Evolutionary conservation across 2,888 invertebrate species (phyloP).

Genomic region (Mantis religiosa): DNA sequence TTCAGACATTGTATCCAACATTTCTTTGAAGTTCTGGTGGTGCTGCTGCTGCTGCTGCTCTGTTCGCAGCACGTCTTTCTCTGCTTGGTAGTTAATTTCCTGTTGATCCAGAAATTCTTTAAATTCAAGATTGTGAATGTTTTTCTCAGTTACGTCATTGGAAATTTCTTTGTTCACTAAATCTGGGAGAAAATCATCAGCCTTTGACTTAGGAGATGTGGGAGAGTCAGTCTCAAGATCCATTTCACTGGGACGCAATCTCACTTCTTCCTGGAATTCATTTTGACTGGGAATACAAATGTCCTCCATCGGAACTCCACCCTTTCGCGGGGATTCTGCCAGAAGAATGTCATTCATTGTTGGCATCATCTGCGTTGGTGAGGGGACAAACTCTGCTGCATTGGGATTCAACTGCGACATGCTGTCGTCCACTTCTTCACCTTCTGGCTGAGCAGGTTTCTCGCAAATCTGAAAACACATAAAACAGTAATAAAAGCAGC

Average conservation of each 20-base stretch:
- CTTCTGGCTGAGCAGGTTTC: neutral
- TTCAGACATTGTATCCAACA: constrained; percentile 45
- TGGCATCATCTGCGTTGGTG: constrained; percentile 50
- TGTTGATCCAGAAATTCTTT: neutral
- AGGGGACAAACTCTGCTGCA: constrained; percentile 80
- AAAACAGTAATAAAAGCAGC: neutral
- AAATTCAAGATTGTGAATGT: neutral
- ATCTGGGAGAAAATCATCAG: constrained; percentile 36
- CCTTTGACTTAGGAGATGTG: constrained; percentile 20
- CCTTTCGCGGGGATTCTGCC: constrained; percentile 17
- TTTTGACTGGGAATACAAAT: constrained; percentile 52
- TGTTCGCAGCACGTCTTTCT: neutral
- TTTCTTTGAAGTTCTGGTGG: neutral
- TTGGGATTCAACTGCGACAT: constrained; percentile 77
- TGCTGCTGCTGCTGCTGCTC: neutral
- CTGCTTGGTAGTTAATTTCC: neutral
- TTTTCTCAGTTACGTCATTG: constrained; percentile 31
- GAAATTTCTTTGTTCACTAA: constrained; percentile 52
- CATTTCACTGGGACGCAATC: constrained; percentile 58
- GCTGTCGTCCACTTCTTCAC: constrained; percentile 55
- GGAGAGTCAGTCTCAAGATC: constrained; percentile 43
- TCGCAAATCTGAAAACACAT: constrained; percentile 17
- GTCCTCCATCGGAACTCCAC: constrained; percentile 55
- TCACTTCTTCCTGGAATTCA: constrained; percentile 63
- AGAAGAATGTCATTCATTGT: constrained; percentile 23